Evolutionary conservation across 2,113 vertebrate species (phyloP).

Genomic region (Chinchilla lanigera): DNA sequence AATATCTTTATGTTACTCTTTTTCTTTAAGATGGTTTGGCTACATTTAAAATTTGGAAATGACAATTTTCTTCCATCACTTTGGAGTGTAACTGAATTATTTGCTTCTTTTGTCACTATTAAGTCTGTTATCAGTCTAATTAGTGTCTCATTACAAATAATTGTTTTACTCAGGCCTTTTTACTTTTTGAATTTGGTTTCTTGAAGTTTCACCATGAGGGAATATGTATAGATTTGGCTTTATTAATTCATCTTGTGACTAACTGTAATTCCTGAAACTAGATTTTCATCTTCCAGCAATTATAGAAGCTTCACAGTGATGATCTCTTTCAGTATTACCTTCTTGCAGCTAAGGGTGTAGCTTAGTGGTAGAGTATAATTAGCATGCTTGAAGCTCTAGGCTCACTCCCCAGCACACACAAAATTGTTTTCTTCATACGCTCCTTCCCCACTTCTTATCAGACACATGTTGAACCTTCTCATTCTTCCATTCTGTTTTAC

Average conservation of each 20-base stretch:
- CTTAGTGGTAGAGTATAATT: background rate
- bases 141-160: background rate
- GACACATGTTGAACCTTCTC: background rate
- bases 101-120: background rate
- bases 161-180: background rate
- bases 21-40: background rate
- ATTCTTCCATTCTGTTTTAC: background rate
- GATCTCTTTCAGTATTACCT: background rate
- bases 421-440: background rate
- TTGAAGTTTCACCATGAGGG: background rate
- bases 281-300: background rate
- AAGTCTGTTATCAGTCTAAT: background rate
- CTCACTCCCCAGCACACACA: background rate
- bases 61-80: background rate
- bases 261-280: background rate
- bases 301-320: background rate
- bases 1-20: background rate
- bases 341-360: background rate
- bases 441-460: background rate
- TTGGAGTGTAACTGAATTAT: background rate
- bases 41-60: background rate
- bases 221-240: background rate
- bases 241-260: background rate
- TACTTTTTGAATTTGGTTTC: background rate
- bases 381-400: background rate